Percentiles rank a stretch among this genome's conserved stretches.
These are phyloP conservation scores for Micromys minutus DNA, from an alignment of 2,113 vertebrate genomes.

Conservation along the genomic window DNA sequence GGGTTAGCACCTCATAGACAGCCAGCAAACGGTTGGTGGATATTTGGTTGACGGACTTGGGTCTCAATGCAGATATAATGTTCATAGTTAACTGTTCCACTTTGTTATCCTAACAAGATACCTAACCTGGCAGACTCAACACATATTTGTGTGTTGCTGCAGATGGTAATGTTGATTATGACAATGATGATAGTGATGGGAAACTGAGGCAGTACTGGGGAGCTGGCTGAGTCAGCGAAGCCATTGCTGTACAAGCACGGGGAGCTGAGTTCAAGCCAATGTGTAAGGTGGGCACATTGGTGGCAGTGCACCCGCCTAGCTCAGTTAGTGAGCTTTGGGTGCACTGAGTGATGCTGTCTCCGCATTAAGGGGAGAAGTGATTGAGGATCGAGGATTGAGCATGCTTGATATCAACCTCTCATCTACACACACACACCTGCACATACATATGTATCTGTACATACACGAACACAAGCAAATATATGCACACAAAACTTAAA, in stretches of 20 bases:
- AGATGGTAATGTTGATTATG: neutral
- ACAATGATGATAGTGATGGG: neutral
- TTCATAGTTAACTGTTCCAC: neutral
- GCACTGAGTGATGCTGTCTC: neutral
- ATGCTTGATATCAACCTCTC: neutral
- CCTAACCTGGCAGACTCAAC: neutral
- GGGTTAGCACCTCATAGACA: no score
- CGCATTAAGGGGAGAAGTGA: neutral
- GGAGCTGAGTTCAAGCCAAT: neutral
- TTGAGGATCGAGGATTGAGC: neutral
- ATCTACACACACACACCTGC: neutral
- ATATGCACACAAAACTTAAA: neutral
- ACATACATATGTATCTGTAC: neutral
- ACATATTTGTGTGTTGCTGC: neutral
- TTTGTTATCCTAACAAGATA: neutral
- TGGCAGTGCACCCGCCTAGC: neutral
- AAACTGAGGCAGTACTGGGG: neutral
- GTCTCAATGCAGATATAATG: neutral
- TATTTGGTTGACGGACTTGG: neutral
- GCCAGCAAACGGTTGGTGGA: neutral
- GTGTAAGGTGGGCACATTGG: neutral
- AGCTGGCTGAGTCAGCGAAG: neutral
- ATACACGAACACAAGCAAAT: neutral
- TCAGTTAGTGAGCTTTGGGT: neutral
- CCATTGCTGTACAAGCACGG: accelerated